These are phyloP conservation scores for Ormyrus pomaceus DNA, from an alignment of 2,888 invertebrate species.

Conservation along the genomic window DNA sequence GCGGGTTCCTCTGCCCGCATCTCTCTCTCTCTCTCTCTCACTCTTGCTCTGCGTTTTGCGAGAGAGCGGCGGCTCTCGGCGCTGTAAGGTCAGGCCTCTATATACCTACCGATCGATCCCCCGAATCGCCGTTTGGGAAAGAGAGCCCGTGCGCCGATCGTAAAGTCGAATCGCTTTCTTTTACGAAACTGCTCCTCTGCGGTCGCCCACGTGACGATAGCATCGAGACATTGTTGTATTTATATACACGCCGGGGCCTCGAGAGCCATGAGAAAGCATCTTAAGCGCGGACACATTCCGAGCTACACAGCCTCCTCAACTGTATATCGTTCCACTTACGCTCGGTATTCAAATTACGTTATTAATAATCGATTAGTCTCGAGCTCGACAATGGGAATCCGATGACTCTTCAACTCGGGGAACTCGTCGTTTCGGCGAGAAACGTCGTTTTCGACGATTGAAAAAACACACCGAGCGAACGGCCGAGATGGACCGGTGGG, in stretches of 20 bases:
- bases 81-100: constrained; percentile 8
- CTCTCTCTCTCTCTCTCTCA: not conserved
- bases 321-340: constrained; percentile 10
- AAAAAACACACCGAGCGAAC: no score
- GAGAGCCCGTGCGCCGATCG: constrained; percentile 11
- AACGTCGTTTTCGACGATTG: no score
- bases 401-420: no score
- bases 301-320: not conserved
- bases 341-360: not conserved
- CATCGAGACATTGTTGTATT: constrained; percentile 29
- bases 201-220: constrained; percentile 40
- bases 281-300: constrained; percentile 1
- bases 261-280: constrained; percentile 44
- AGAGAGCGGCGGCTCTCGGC: not conserved
- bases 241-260: not conserved
- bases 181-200: constrained; percentile 29
- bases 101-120: constrained; percentile 24
- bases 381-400: no score
- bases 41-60: not conserved
- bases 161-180: constrained; percentile 46
- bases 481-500: no score
- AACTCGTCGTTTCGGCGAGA: no score
- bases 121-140: constrained; percentile 13
- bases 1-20: not conserved
- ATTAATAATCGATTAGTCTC: no score